Conservation (phyloP, 2,113 vertebrate species). For the Jacana jacana region DNA sequence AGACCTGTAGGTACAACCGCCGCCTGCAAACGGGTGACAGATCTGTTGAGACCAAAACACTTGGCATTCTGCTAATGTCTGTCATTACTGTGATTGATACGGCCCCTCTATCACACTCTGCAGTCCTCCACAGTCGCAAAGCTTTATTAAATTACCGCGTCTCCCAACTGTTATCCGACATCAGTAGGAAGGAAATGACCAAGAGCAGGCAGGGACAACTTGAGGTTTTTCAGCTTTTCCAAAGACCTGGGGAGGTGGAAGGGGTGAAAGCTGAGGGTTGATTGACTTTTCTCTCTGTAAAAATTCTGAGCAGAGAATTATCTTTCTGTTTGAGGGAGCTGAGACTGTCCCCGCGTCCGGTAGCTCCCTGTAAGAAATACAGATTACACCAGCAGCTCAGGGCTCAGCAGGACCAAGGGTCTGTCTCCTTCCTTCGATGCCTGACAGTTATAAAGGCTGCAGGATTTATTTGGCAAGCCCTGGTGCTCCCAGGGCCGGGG, state of each 20-base stretch:
- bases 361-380: background rate
- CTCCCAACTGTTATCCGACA: constrained; percentile 54
- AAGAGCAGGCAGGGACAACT: constrained; percentile 1
- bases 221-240: background rate
- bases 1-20: constrained; percentile 6
- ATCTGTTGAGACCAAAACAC: constrained; percentile 79
- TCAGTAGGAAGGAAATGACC: background rate
- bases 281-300: background rate
- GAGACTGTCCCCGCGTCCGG: background rate
- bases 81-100: constrained; percentile 90
- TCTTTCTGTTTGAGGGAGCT: background rate
- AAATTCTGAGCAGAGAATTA: rapidly evolving
- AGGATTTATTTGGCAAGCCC: background rate
- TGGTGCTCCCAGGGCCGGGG: background rate
- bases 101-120: constrained; percentile 73
- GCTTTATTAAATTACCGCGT: constrained; percentile 80
- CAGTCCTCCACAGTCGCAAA: constrained; percentile 67
- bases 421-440: background rate
- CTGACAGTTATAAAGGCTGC: background rate
- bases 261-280: background rate
- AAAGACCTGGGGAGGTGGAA: background rate
- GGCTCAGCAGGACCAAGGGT: background rate
- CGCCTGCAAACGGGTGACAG: constrained; percentile 41
- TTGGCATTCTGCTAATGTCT: constrained; percentile 88
- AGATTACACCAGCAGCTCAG: background rate